Evolutionary conservation across 1,140 invertebrate species (phyloP).

Genomic region (Panulirus ornatus): DNA sequence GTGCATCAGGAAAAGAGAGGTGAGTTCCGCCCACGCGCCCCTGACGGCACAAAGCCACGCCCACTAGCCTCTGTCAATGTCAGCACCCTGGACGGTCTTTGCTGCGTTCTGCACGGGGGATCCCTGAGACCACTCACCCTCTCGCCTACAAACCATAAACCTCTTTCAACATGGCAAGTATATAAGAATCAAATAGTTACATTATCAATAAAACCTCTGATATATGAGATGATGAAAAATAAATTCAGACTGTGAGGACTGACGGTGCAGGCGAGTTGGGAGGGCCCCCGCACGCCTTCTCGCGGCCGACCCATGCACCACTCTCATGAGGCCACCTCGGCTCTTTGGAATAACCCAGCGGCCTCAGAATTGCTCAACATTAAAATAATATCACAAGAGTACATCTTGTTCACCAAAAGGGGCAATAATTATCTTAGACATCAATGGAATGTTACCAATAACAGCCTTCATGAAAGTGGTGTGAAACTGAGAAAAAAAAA

Average conservation of each 20-base stretch:
- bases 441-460: conserved; percentile 73
- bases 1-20: conserved; percentile 43
- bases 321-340: conserved; percentile 67
- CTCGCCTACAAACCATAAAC: conserved; percentile 53
- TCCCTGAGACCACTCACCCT: conserved; percentile 63
- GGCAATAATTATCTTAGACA: conserved; percentile 59
- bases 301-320: conserved; percentile 67
- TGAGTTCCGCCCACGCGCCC: conserved; percentile 38
- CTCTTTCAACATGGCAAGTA: conserved; percentile 3
- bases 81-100: conserved; percentile 68
- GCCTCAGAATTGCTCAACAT: conserved; percentile 65
- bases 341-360: conserved; percentile 70
- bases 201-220: conserved; percentile 12
- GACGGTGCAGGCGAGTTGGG: conserved; percentile 49
- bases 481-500: conserved; percentile 67
- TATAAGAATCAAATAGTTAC: not conserved
- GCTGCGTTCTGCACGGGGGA: conserved; percentile 53
- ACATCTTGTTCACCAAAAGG: conserved; percentile 59
- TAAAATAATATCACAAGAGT: conserved; percentile 70
- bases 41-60: conserved; percentile 31
- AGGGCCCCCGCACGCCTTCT: conserved; percentile 40
- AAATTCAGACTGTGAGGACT: not conserved
- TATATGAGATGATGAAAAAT: not conserved
- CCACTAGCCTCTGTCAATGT: conserved; percentile 72
- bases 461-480: conserved; percentile 73